Evolutionary conservation across 2,888 invertebrate genomes (phyloP), one percentile per base, ranked within the genome.

Genomic region (Zeuzera pyrina): DNA sequence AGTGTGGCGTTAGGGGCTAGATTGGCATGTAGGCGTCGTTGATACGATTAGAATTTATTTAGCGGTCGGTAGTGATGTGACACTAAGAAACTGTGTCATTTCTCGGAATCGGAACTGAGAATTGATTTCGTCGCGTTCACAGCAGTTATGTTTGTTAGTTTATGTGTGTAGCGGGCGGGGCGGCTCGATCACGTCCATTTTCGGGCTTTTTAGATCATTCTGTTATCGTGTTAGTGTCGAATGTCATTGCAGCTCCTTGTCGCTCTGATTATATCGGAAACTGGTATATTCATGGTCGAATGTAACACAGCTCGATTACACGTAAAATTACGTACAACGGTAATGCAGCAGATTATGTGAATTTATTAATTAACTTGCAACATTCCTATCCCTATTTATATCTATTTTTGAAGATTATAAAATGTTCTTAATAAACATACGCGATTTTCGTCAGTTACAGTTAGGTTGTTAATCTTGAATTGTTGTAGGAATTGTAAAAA

Each of bases 1-100:
- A 57, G 50, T 47, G 51, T 42, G 47, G 66, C 51, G 49, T 54
- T 77, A 81, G 65, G 57, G 77, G 53, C 61, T 67, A 77, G 65
- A 68, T 73, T 72, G 63, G 71, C 64, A 57, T 78, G 74, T 43
- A 60, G 43, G 39, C 36, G 37, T 29, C 45, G 43, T 19, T 16
- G 38, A 52, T 57, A 50, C 60, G 66, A 68, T 70, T 69, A 71
- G 74, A 78, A 81, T 83, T 83, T 83, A 83, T 83, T 77, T 70
- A 70, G 68, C 70, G 69, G 70, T 73, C 74, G 76, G 78, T 81
- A 81, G 81, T 81, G 81, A 81, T 76, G 78, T 67, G 81, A 83
- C 83, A 79, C 68, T 70, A 71, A 78, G 72, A 77, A 79, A 79
- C 73, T 83, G 81, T 81, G 78, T 76, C 79, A 79, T 55, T 83